Percentiles rank a stretch among this genome's conserved stretches.
Evolutionary conservation across 1,140 invertebrate genomes (phyloP).

Genomic region (Eciton burchellii): DNA sequence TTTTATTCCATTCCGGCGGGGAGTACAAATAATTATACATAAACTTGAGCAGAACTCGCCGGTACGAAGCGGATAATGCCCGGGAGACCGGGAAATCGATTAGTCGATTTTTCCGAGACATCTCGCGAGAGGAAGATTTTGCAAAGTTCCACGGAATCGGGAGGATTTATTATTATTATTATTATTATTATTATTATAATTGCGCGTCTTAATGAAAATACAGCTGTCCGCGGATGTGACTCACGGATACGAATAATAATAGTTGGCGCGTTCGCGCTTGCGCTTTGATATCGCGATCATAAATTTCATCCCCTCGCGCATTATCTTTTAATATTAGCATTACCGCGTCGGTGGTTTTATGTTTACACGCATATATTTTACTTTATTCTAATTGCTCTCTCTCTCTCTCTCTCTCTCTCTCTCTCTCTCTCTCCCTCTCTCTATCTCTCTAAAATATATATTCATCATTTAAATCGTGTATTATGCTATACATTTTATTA

Average conservation of each 20-base stretch:
- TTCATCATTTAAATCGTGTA: constrained; percentile 34
- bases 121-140: neutral
- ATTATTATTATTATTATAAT: no score
- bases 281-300: constrained; percentile 4
- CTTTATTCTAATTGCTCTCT: no score
- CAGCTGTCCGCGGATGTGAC: neutral
- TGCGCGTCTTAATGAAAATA: neutral
- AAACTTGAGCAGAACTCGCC: constrained; percentile 1
- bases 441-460: no score
- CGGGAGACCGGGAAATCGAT: neutral
- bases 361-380: neutral
- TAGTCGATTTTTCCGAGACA: neutral
- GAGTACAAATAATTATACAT: constrained; percentile 36
- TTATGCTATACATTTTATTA: constrained; percentile 62
- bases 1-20: neutral
- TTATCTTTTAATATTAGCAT: constrained; percentile 12
- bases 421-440: no score
- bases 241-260: neutral
- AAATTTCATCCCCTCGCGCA: neutral
- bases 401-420: no score
- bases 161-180: no score
- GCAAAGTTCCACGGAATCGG: neutral
- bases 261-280: neutral
- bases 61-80: neutral
- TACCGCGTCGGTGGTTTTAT: neutral